Conservation (phyloP, 2,113 vertebrate genomes). For the Pterocles burchelli region DNA sequence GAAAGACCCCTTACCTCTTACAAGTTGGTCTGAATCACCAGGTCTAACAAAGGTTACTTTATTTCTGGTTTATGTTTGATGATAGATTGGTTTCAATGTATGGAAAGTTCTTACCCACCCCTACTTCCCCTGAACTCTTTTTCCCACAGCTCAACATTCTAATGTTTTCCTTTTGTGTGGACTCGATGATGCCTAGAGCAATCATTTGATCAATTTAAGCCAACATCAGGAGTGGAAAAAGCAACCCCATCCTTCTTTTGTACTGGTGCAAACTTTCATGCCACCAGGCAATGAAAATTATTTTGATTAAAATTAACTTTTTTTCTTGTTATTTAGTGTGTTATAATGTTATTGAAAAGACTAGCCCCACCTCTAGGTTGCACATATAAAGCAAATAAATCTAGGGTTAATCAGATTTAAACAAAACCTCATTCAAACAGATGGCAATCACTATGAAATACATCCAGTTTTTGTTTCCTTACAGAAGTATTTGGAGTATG, state of each 20-base stretch:
- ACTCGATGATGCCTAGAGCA: neutral
- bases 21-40: neutral
- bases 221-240: neutral
- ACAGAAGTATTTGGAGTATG: neutral
- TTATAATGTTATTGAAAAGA: neutral
- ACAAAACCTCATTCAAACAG: neutral
- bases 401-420: neutral
- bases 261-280: neutral
- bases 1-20: neutral
- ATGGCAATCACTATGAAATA: slow-evolving; percentile 8
- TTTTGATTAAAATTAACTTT: neutral
- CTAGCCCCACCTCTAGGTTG: neutral
- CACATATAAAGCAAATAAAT: neutral
- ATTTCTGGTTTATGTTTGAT: neutral
- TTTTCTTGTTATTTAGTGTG: neutral
- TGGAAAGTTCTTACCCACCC: neutral
- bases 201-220: neutral
- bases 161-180: neutral
- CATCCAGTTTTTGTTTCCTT: neutral
- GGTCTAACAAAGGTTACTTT: neutral
- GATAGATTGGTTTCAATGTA: neutral
- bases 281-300: neutral
- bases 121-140: neutral
- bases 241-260: neutral
- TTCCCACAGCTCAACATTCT: neutral